Evolutionary conservation across 2,113 vertebrate species (phyloP).

Genomic region (Apaloderma vittatum): DNA sequence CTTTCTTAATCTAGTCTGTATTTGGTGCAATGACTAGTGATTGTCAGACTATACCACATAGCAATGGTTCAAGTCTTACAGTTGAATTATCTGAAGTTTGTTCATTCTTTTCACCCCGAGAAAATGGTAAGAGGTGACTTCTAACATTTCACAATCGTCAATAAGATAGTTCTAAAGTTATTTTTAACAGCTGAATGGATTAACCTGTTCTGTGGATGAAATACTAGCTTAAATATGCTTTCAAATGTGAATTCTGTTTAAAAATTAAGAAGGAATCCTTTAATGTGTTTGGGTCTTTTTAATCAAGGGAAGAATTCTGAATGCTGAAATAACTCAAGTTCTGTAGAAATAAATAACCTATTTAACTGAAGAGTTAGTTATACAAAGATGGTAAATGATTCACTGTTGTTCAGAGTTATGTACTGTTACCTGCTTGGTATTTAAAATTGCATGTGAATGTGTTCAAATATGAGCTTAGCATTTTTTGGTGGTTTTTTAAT

Average conservation of each 20-base stretch:
- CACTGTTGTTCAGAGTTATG: neutral
- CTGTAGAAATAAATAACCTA: constrained; percentile 22
- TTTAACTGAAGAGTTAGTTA: constrained; percentile 9
- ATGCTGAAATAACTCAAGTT: neutral
- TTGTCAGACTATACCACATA: neutral
- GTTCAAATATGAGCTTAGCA: neutral
- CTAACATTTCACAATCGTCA: neutral
- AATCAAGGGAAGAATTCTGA: neutral
- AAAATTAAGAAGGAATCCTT: neutral
- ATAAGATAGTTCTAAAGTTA: neutral
- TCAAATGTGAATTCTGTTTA: constrained; percentile 5
- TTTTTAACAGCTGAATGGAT: neutral
- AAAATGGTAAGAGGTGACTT: neutral
- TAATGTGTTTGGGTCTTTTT: neutral
- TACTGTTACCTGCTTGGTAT: neutral
- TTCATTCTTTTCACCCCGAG: neutral
- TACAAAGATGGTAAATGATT: neutral
- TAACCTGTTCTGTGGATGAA: neutral
- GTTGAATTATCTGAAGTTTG: neutral
- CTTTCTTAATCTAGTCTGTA: neutral
- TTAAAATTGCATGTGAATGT: neutral
- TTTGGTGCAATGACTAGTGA: neutral
- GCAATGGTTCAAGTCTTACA: neutral
- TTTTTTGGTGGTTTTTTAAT: neutral
- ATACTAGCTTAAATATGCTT: constrained; percentile 13